A percentile compares a stretch with the other conserved stretches of the same genome.
These are phyloP conservation scores for Styela plicata DNA, from an alignment of 23 tunicate species.

Conservation along the genomic window DNA sequence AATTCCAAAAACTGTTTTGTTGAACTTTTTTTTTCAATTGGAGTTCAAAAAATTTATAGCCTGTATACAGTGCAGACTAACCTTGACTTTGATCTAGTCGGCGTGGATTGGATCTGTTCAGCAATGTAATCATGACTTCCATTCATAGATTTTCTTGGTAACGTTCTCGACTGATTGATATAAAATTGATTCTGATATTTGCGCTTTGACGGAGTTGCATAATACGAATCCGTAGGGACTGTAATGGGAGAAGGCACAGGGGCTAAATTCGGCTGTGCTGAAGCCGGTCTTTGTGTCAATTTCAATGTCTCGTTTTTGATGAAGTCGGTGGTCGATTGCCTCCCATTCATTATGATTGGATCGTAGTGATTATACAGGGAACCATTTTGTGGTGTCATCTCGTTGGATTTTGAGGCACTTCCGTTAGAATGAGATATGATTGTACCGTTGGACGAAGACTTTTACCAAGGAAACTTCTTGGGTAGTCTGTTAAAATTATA, in stretches of 20 bases:
- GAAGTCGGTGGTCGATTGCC: conserved; percentile 5
- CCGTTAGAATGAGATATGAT: background rate
- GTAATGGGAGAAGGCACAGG: background rate
- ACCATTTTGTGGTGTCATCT: background rate
- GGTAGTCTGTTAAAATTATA: background rate
- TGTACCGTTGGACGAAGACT: background rate
- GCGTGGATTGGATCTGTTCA: background rate
- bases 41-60: too few species aligned
- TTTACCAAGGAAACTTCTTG: background rate
- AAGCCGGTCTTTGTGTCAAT: conserved; percentile 20
- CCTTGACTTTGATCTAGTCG: background rate
- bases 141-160: conserved; percentile 11
- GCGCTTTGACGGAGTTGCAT: background rate
- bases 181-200: background rate
- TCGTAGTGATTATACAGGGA: background rate
- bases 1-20: too few species aligned
- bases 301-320: background rate
- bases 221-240: background rate
- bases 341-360: background rate
- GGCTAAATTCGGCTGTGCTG: conserved; percentile 23
- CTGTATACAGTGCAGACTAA: too few species aligned
- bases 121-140: background rate
- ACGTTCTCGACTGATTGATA: background rate
- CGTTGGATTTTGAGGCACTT: background rate
- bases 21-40: too few species aligned